Conservation (phyloP, 92 coral and sea anemone species). For the Heliopora coerulea region DNA sequence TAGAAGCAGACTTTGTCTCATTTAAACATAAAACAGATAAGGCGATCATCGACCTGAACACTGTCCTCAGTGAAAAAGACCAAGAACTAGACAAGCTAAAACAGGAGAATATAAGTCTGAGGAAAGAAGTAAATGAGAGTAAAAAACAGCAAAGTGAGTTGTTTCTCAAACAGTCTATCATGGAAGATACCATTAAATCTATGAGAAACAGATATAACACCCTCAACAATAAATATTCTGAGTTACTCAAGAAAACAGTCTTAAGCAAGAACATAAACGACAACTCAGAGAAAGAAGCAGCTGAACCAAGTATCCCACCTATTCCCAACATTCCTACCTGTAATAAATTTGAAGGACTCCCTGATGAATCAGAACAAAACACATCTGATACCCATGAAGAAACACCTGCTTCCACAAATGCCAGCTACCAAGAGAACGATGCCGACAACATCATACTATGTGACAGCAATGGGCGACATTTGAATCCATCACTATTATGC, state of each 20-base stretch:
- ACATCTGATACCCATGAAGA: too few relatives aligned
- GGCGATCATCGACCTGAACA: background rate
- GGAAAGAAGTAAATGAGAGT: background rate
- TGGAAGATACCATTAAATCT: background rate
- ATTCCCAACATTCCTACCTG: background rate
- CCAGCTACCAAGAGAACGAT: background rate
- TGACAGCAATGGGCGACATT: constrained; percentile 21
- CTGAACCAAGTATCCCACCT: background rate
- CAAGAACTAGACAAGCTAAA: background rate
- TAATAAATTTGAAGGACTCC: background rate
- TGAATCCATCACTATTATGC: constrained; percentile 8
- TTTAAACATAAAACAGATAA: background rate
- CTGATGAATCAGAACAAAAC: background rate
- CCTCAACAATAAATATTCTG: background rate
- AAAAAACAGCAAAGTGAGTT: background rate
- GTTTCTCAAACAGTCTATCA: background rate
- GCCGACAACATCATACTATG: constrained; percentile 12
- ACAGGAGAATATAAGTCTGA: background rate
- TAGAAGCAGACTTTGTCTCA: background rate
- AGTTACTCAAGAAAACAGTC: background rate
- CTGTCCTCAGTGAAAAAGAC: background rate
- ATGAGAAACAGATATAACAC: background rate
- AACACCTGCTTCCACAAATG: background rate
- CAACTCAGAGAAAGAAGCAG: background rate
- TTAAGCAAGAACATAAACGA: background rate